Base-by-base conservation (phyloP, 2,113 vertebrate genomes). In the Paedocypris sp. region DNA sequence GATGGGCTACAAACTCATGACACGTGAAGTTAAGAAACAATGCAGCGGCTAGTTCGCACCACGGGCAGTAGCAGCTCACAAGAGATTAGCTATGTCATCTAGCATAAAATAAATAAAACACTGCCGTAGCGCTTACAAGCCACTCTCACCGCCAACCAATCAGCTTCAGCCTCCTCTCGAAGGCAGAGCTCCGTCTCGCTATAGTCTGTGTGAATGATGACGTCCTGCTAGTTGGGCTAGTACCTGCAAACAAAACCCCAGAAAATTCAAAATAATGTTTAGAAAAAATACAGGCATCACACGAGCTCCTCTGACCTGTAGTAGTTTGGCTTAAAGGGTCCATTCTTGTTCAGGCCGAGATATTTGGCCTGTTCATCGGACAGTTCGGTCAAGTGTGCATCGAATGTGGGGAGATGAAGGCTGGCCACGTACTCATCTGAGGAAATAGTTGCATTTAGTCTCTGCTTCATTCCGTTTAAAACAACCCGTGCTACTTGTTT, bases 311-410 rank as follows among this genome's bases (percentile, higher is more conserved):
- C 58, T 80, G 47, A 94, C 95, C 95, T 91, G 79, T 98, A 99
- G 83, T 99, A 99, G 82, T 99, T 99, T 69, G 95, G 95, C 84
- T 99, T 99, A 73, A 99, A 99, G 62, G 95, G 95, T 4, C 95
- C 95, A 2, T 99, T 98, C 80, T 99, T 99, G 75, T 99, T 99
- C 67, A 99, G 80, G 62, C 95, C 95, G 79, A 99, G 84, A 72
- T 99, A 99, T 74, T 99, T 99, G 19, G 95, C 95, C 77, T 99
- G 95, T 33, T 99, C 95, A 2, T 99, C 95, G 1, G 76, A 88
- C 10, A 98, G 88, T 61, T 99, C 95, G 3, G 94, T 99, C 49
- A 98, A 89, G 75, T 98, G 94, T 31, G 95, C 95, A n/a, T 99
- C 95, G 10, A 99, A 99, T 0, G 94, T 97, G 0, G 93, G 95